Conservation (phyloP, 2,888 invertebrate species). For the Watsonalla cultraria region DNA sequence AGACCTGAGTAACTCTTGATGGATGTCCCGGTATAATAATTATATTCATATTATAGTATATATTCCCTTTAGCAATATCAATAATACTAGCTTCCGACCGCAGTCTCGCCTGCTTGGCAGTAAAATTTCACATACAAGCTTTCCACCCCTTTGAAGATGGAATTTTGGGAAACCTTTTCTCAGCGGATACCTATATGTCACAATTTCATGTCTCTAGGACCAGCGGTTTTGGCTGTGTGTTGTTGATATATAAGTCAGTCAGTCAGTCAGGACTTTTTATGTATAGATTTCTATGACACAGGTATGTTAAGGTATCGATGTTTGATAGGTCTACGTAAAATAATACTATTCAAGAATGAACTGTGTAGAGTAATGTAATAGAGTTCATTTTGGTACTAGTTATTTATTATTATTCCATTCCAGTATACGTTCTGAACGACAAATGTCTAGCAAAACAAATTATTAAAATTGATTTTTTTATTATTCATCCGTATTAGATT, state of each 20-base stretch:
- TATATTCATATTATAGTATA: no score
- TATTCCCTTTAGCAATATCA: no score
- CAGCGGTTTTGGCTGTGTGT: no score
- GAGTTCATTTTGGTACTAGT: constrained; percentile 14
- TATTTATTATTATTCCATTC: constrained; percentile 44
- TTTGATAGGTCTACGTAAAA: neutral
- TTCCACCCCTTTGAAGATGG: no score
- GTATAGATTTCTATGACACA: neutral
- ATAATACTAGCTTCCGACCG: no score
- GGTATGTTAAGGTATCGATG: neutral
- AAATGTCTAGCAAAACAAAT: constrained; percentile 24
- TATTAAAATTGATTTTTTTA: constrained; percentile 29
- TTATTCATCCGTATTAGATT: constrained; percentile 30
- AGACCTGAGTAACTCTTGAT: no score
- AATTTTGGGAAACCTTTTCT: no score
- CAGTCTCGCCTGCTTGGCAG: no score
- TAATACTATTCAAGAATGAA: neutral
- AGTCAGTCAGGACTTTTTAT: neutral
- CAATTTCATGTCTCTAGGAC: no score
- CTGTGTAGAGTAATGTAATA: neutral
- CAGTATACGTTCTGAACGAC: constrained; percentile 43
- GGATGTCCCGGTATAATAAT: no score
- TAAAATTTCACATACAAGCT: no score
- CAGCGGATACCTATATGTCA: no score
- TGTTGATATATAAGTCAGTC: neutral